Percentiles rank a stretch among this genome's conserved stretches.
Conservation (phyloP, 2,113 vertebrate species). For the Vombatus ursinus region DNA sequence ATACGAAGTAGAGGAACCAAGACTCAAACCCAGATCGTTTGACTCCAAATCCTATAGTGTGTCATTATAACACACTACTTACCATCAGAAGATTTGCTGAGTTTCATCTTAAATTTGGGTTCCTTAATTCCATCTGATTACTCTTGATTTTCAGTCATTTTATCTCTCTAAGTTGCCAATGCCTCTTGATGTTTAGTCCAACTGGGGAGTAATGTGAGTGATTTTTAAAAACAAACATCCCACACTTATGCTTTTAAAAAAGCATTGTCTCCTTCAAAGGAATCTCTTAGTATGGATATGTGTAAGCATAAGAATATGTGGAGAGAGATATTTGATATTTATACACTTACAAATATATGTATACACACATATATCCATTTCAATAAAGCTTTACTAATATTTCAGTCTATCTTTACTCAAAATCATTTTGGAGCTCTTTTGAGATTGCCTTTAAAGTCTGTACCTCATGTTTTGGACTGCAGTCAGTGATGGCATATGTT, state of each 20-base stretch:
- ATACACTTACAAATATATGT: background rate
- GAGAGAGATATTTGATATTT: background rate
- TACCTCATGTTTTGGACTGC: background rate
- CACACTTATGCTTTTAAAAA: background rate
- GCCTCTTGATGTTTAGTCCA: slow-evolving; percentile 19
- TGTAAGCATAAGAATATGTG: background rate
- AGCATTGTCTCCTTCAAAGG: background rate
- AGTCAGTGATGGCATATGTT: background rate
- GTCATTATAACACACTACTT: background rate
- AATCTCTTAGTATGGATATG: background rate
- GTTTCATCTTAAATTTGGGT: background rate
- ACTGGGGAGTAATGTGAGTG: background rate
- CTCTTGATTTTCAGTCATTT: background rate
- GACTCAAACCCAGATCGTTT: background rate
- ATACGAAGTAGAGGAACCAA: background rate
- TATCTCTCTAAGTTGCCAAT: slow-evolving; percentile 30
- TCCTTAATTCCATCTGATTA: slow-evolving; percentile 17
- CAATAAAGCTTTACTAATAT: background rate
- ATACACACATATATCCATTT: background rate
- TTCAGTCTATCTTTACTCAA: background rate
- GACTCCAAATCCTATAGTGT: background rate
- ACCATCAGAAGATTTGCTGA: background rate
- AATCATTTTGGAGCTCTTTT: background rate
- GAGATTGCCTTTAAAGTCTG: background rate
- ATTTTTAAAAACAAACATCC: slow-evolving; percentile 22